phyloP scores from a whole-genome alignment of 2,113 vertebrate genomes.

The Dasyurus viverrinus region DNA sequence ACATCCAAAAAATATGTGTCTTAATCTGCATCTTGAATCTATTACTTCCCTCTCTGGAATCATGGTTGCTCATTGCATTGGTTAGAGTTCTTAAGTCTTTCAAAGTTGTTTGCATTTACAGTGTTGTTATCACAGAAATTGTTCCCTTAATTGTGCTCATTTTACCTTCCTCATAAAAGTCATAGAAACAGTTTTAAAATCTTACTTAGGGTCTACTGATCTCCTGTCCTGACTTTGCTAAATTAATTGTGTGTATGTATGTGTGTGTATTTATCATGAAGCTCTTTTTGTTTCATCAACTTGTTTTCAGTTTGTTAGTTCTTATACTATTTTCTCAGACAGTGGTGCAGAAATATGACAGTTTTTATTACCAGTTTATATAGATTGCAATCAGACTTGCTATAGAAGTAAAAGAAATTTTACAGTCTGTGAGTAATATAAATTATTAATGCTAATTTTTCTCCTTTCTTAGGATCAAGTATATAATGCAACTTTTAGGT shows the following conservation, averaged over 20 bases:
- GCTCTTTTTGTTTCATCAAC: neutral
- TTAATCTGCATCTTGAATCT: neutral
- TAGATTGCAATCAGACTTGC: neutral
- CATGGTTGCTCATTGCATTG: neutral
- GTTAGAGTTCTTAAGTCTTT: neutral
- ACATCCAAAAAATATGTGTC: neutral
- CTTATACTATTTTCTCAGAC: slow-evolving; percentile 12
- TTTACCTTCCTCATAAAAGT: neutral
- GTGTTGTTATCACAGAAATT: neutral
- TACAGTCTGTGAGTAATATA: slow-evolving; percentile 1
- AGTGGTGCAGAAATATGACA: neutral
- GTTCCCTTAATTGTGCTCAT: neutral
- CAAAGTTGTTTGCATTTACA: neutral
- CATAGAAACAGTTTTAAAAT: neutral
- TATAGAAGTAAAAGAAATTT: slow-evolving; percentile 1
- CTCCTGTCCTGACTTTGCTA: neutral
- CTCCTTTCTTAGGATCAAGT: neutral
- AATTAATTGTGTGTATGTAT: neutral
- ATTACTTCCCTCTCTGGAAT: neutral
- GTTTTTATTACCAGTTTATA: neutral
- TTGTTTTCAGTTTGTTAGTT: neutral
- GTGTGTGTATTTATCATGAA: neutral
- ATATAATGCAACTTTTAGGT: neutral
- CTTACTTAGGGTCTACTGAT: neutral
- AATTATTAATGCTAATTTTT: slow-evolving; percentile 22